Evolutionary conservation across 2,113 vertebrate genomes (phyloP), one percentile per base, ranked within the genome.

Genomic region (Amphilophus citrinellus): DNA sequence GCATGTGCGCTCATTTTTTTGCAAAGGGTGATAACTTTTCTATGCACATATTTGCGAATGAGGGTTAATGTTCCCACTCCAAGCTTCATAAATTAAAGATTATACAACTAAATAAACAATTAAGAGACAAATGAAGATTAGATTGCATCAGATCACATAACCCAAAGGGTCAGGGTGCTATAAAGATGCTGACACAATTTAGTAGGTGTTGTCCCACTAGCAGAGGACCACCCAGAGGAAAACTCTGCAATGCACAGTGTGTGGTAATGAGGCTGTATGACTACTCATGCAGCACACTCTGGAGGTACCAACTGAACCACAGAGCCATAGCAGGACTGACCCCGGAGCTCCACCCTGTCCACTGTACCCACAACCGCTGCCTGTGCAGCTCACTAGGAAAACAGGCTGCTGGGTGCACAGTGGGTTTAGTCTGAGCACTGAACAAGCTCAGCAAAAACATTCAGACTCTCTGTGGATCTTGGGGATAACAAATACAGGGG

Each of bases 251-350:
- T 1, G 63, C 58, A 22, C 61, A 39, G 53, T 22, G 83, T 82
- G 85, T 73, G 82, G 87, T 91, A 92, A 91, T 85, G 83, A 93
- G 81, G 78, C 65, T 18, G 53, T 37, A 92, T 83, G 76, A 59
- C 77, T 83, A 56, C 76, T 84, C 77, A 35, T 61, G 80, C 77
- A 24, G 77, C 76, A 65, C 86, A 2, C 61, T 32, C 77, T 13
- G 68, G 42, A 61, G 65, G 87, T 61, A 14, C 77, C 63, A 65
- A 44, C 50, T 9, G 14, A 87, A 63, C 85, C 82, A 53, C 81
- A 65, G 78, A 89, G 88, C n/a, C 9, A 77, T 68, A 81, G 86
- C 6, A 24, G 80, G 82, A 80, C 59, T 24, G 84, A 88, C 83
- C 85, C 77, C n/a, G 10, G 80, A 82, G 80, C 85, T 80, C 83